These are phyloP conservation scores for Scaeva pyrastri DNA, from an alignment of 2,888 invertebrate species.

Conservation along the genomic window DNA sequence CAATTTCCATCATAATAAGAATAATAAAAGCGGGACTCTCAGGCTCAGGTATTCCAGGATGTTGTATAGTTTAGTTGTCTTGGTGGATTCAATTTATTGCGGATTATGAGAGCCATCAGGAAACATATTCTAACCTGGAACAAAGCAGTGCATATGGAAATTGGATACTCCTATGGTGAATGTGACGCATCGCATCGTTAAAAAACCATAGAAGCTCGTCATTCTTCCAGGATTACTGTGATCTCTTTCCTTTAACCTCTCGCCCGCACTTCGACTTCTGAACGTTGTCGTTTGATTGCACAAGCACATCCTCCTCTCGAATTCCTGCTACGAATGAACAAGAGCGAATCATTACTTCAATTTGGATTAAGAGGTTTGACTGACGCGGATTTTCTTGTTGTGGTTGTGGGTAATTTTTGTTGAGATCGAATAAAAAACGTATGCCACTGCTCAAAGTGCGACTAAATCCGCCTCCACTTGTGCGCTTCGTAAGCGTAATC, in stretches of 20 bases:
- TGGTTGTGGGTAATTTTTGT: neutral
- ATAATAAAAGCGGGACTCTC: constrained; percentile 42
- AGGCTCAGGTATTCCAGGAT: constrained; percentile 60
- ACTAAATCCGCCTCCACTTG: constrained; percentile 55
- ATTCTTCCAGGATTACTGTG: neutral
- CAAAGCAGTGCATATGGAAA: constrained; percentile 24
- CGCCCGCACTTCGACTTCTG: neutral
- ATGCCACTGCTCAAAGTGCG: constrained; percentile 38
- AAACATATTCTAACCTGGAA: constrained; percentile 39
- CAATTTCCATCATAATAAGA: constrained; percentile 60
- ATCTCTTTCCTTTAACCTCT: constrained; percentile 3
- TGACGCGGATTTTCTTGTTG: constrained; percentile 58
- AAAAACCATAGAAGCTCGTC: constrained; percentile 60
- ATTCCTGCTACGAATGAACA: constrained; percentile 29
- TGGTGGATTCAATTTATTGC: constrained; percentile 57
- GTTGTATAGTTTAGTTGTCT: constrained; percentile 19
- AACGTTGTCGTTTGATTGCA: constrained; percentile 54
- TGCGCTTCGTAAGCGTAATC: neutral
- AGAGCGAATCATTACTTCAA: constrained; percentile 75
- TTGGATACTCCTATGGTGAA: constrained; percentile 26
- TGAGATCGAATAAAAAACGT: constrained; percentile 35
- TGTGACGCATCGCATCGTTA: constrained; percentile 54
- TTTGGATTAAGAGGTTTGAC: constrained; percentile 76
- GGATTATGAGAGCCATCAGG: constrained; percentile 68
- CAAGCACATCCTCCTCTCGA: constrained; percentile 51